These are phyloP conservation scores for Selene dorsalis DNA, from an alignment of 2,797 vertebrate species.

Conservation along the genomic window DNA sequence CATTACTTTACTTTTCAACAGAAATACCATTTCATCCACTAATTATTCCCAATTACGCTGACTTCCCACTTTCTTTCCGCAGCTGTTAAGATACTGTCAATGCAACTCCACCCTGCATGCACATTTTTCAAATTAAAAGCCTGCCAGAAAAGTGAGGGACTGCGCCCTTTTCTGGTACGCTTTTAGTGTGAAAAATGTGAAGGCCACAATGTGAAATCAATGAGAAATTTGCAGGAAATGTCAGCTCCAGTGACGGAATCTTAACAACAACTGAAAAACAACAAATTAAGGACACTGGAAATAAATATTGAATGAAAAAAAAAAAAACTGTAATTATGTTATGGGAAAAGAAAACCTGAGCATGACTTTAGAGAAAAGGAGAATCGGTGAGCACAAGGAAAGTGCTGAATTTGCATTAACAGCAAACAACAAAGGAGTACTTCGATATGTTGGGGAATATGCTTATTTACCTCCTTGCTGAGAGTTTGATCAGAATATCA, in stretches of 20 bases:
- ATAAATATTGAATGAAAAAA: background rate
- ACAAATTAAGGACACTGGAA: background rate
- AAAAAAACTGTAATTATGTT: background rate
- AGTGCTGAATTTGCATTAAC: background rate
- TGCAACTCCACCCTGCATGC: background rate
- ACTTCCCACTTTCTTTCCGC: background rate
- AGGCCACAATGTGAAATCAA: background rate
- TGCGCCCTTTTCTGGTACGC: background rate
- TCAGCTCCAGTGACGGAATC: background rate
- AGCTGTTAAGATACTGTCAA: background rate
- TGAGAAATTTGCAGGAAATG: background rate
- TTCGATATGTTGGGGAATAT: background rate
- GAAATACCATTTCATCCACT: background rate
- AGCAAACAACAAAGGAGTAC: background rate
- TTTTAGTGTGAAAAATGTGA: constrained; percentile 11
- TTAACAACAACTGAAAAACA: background rate
- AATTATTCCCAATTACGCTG: background rate
- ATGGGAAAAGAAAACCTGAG: background rate
- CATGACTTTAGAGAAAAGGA: background rate
- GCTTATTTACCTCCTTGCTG: background rate
- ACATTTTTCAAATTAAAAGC: constrained; percentile 2
- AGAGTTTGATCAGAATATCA: background rate
- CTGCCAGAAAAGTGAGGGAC: background rate
- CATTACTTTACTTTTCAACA: background rate
- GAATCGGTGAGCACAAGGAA: background rate